Base-by-base conservation (phyloP, 2,113 vertebrate genomes). In the Fregata magnificens region DNA sequence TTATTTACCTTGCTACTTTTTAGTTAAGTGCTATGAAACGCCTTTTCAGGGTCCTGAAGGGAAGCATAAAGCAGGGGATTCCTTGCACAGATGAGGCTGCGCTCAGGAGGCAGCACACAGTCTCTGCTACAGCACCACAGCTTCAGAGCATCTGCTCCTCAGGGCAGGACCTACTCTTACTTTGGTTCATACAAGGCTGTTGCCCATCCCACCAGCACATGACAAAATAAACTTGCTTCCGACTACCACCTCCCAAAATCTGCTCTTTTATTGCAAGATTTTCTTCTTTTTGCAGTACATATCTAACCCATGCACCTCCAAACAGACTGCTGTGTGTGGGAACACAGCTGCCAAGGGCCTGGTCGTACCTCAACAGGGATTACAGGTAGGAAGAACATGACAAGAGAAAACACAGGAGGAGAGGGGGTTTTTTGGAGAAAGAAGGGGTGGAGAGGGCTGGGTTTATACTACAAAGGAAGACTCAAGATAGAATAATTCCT, bases 81-180 rank as follows among this genome's bases (percentile, higher is more conserved):
- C 24, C 62, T 85, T 85, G 34, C 47, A 58, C 0, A 2, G 44
- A 34, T 21, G 5, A 44, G 5, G n/a, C 10, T 0, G 10, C 0
- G 0, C 26, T n/a, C n/a, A 38, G 52, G 29, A 56, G n/a, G 45
- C 44, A 59, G 21, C 13, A 8, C 4, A 2, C 11, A 26, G 16
- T 22, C 44, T 40, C 38, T 53, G 45, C 24, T 8, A 13, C 45
- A 81, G 21, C 38, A 34, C n/a, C 31, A 49, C 29, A 80, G 45
- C 55, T 38, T 53, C 81, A 82, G 22, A 85, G 32, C 15, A 49
- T 16, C 22, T 16, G 10, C 12, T 36, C 17, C 28, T 42, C 42
- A 50, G 38, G 25, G 45, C 36, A 85, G 24, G 61, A 47, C 31
- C 32, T 63, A 11, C 6, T 40, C 40, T 31, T 55, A 52, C 21